phyloP scores from a whole-genome alignment of 2,888 invertebrate species.

The Tigriopus californicus region DNA sequence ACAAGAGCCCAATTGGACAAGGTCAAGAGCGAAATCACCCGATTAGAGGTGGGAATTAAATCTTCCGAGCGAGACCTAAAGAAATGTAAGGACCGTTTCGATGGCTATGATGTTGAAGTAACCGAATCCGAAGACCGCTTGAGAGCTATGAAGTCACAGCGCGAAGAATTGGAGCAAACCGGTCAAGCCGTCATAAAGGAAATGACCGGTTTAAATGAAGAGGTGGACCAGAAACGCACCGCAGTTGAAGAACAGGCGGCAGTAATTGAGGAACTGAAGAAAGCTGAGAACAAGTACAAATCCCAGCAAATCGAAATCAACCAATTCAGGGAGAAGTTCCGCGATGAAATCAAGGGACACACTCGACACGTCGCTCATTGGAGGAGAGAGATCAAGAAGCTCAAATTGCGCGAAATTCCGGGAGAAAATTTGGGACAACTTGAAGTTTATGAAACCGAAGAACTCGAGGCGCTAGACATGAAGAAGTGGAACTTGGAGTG shows the following conservation, averaged over 20 bases:
- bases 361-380: slow-evolving; percentile 26
- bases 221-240: slow-evolving; percentile 28
- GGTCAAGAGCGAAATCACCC: slow-evolving; percentile 12
- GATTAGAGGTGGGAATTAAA: slow-evolving; percentile 19
- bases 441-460: slow-evolving; percentile 41
- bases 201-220: slow-evolving; percentile 29
- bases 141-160: slow-evolving; percentile 21
- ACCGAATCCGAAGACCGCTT: slow-evolving; percentile 45
- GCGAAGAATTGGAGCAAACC: slow-evolving; percentile 22
- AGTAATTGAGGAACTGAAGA: slow-evolving; percentile 14
- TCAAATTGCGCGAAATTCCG: slow-evolving; percentile 44
- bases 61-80: slow-evolving; percentile 40
- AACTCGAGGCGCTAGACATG: slow-evolving; percentile 34
- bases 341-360: slow-evolving; percentile 26
- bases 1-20: slow-evolving; percentile 49
- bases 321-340: slow-evolving; percentile 39
- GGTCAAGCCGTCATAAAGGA: slow-evolving; percentile 24
- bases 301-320: slow-evolving; percentile 43
- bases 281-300: background rate
- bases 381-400: slow-evolving; percentile 29
- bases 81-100: slow-evolving; percentile 53
- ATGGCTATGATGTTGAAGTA: slow-evolving; percentile 50
- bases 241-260: slow-evolving; percentile 20
- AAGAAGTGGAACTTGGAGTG: slow-evolving; percentile 42
- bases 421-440: slow-evolving; percentile 34